These are phyloP conservation scores for Epinotia ramella DNA, from an alignment of 2,888 invertebrate species.

Conservation along the genomic window DNA sequence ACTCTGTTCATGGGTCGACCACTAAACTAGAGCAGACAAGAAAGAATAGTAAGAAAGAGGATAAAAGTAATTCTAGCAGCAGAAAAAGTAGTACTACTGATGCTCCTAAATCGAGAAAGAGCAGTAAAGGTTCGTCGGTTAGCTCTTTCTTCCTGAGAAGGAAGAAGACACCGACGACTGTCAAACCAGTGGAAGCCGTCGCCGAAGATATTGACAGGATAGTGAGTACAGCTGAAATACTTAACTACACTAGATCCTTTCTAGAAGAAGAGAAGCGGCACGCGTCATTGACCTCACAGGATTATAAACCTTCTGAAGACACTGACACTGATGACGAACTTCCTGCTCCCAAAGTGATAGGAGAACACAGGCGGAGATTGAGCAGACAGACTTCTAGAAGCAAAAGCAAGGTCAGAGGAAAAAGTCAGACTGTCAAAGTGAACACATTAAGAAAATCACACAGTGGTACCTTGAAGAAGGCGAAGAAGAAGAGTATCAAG, in stretches of 20 bases:
- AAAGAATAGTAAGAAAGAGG: slow-evolving; percentile 77
- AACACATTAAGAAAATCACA: slow-evolving; percentile 79
- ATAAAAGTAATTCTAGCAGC: slow-evolving; percentile 65
- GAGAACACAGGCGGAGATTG: slow-evolving; percentile 75
- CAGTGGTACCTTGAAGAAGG: slow-evolving; percentile 78
- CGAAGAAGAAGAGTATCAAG: slow-evolving; percentile 75
- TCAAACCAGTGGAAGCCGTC: slow-evolving; percentile 74
- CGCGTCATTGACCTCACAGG: slow-evolving; percentile 58
- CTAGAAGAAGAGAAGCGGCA: slow-evolving; percentile 76
- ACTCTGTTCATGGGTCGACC: slow-evolving; percentile 74
- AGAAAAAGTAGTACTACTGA: slow-evolving; percentile 72
- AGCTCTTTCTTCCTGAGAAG: slow-evolving; percentile 76
- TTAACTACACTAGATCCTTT: slow-evolving; percentile 73
- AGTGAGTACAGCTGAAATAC: slow-evolving; percentile 67
- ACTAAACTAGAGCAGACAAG: slow-evolving; percentile 71
- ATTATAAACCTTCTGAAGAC: slow-evolving; percentile 63
- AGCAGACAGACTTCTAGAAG: slow-evolving; percentile 80
- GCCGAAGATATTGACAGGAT: slow-evolving; percentile 68
- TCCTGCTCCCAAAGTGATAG: slow-evolving; percentile 67
- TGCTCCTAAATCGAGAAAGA: slow-evolving; percentile 72
- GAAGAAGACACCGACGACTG: slow-evolving; percentile 75
- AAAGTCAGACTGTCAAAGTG: slow-evolving; percentile 78
- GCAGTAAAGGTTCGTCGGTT: slow-evolving; percentile 77
- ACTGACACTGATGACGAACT: slow-evolving; percentile 76
- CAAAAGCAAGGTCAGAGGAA: slow-evolving; percentile 79